phyloP scores from a whole-genome alignment of 2,113 vertebrate genomes.

The Phasianus colchicus region DNA sequence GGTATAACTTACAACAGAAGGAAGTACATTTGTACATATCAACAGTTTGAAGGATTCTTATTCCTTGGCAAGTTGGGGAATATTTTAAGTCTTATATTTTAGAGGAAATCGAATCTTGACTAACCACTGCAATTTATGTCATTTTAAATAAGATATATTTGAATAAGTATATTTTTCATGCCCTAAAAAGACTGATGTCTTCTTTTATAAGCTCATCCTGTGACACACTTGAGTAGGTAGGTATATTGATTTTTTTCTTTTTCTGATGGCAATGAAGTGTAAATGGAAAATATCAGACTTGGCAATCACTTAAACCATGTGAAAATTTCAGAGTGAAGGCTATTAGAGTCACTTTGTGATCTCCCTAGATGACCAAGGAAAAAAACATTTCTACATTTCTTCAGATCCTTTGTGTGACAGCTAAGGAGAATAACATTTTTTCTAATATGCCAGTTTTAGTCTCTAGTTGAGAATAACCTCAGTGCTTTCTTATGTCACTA shows the following conservation, averaged over 20 bases:
- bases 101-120: conserved; percentile 86
- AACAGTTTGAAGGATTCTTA: conserved; percentile 82
- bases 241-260: conserved; percentile 91
- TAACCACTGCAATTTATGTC: conserved; percentile 87
- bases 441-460: conserved; percentile 86
- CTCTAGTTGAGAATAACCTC: conserved; percentile 85
- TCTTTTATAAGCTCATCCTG: conserved; percentile 88
- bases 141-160: conserved; percentile 89
- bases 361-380: conserved; percentile 85
- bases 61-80: conserved; percentile 81
- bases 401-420: conserved; percentile 87
- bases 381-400: conserved; percentile 88
- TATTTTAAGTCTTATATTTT: conserved; percentile 87
- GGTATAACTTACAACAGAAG: conserved; percentile 79
- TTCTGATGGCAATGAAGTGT: conserved; percentile 88
- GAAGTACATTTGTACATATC: conserved; percentile 82
- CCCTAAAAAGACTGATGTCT: conserved; percentile 87
- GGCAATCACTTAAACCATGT: conserved; percentile 88
- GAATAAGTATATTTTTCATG: conserved; percentile 89
- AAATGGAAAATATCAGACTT: conserved; percentile 90
- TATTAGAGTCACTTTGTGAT: conserved; percentile 88
- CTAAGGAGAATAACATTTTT: conserved; percentile 87
- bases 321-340: conserved; percentile 88
- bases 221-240: conserved; percentile 87
- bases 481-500: conserved; percentile 88